Evolutionary conservation across 2,888 invertebrate species (phyloP), one percentile per base, ranked within the genome.

Genomic region (Pyralis farinalis): DNA sequence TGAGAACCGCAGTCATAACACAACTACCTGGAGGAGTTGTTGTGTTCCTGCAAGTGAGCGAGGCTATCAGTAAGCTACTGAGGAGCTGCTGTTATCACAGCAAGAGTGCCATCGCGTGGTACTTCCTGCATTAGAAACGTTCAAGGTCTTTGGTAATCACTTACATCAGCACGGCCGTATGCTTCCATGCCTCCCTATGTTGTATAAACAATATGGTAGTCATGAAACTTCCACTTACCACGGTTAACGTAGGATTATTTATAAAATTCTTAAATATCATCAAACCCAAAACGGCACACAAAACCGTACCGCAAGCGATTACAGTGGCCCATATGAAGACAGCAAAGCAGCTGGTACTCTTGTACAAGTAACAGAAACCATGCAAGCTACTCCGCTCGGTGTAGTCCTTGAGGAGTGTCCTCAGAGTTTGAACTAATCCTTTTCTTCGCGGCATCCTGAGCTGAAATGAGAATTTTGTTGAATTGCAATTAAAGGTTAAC

Each of bases 261-360:
- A 62, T 56, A 20, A 73, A 86, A 46, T 83, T 85, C 8, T 66
- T 48, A 82, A 81, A 83, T 8, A 86, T 84, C 77, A 83, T 80
- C 5, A 73, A 70, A 5, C 85, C 59, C 1, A 86, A 64, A 34
- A 72, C 76, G 1, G 56, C 65, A 44, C 82, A 84, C 1, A 87
- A 50, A 0, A 45, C 47, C 1, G 73, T 9, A 10, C 81, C 72
- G 1, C 62, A 48, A 0, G 53, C 44, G 6, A 85, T 59, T 4
- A 81, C 67, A 4, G 54, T 4, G 0, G 49, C 31, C 86, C 86
- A 86, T 0, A 67, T 31, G 0, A 54, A 10, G 5, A 67, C 58
- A 0, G 71, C 53, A 47, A 55, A 58, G 44, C 54, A 57, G 0
- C 52, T 53, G 0, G 53, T 46, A 1, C 51, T 58, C 7, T 53